Evolutionary conservation across 23 tunicate genomes (phyloP).

Genomic region (Oikopleura dioica): DNA sequence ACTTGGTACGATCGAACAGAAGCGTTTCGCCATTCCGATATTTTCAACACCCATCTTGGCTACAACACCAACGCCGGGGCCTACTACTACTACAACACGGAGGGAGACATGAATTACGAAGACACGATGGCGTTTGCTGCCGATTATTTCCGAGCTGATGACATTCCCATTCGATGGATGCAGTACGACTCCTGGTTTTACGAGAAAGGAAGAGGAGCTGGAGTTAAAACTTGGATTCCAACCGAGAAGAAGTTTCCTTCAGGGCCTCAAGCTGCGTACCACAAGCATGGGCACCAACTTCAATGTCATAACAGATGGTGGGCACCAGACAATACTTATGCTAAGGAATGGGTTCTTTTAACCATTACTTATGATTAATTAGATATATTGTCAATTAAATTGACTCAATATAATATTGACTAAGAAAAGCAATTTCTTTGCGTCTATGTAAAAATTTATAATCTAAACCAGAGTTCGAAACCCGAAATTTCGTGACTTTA

Average conservation of each 20-base stretch:
- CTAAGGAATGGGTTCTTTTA: too few relatives aligned
- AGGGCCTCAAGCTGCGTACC: neutral
- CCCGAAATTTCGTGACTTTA: too few relatives aligned
- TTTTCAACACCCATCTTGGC: neutral
- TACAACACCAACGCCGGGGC: slow-evolving; percentile 25
- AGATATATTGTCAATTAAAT: too few relatives aligned
- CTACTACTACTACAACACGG: slow-evolving; percentile 62
- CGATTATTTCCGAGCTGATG: slow-evolving; percentile 16
- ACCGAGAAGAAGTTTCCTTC: neutral
- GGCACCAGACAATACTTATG: slow-evolving; percentile 61
- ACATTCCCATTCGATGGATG: slow-evolving; percentile 42
- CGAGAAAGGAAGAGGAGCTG: slow-evolving; percentile 44
- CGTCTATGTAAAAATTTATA: too few relatives aligned
- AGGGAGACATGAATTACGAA: slow-evolving; percentile 46
- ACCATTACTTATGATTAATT: too few relatives aligned
- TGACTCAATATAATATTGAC: too few relatives aligned
- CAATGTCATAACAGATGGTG: slow-evolving; percentile 16
- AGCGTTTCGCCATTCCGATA: neutral
- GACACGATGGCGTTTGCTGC: slow-evolving; percentile 43
- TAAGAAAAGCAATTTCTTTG: too few relatives aligned
- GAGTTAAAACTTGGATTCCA: slow-evolving; percentile 7
- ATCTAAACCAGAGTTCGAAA: too few relatives aligned
- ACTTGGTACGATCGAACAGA: neutral
- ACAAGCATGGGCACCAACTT: neutral
- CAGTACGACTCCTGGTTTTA: slow-evolving; percentile 95